Conservation (phyloP, 2,888 invertebrate genomes). For the Anthrax anthrax region DNA sequence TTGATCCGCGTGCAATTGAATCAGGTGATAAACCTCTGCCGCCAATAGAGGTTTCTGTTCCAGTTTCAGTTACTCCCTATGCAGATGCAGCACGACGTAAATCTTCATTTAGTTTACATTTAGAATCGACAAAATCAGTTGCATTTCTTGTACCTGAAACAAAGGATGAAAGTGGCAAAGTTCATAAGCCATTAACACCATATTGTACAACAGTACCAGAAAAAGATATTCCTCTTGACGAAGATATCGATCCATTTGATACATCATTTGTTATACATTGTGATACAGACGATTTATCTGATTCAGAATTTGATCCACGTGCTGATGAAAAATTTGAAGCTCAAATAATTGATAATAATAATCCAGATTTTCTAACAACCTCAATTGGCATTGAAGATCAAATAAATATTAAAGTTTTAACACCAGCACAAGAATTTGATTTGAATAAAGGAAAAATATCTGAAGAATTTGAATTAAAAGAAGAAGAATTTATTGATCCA, state of each 20-base stretch:
- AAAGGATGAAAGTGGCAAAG: constrained; percentile 45
- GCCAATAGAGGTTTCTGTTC: constrained; percentile 9
- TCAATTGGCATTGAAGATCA: constrained; percentile 43
- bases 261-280: constrained; percentile 72
- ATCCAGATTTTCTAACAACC: constrained; percentile 33
- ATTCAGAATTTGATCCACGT: constrained; percentile 45
- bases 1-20: constrained; percentile 60
- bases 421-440: constrained; percentile 45
- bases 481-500: constrained; percentile 56
- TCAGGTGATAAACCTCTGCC: constrained; percentile 13
- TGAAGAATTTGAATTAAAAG: constrained; percentile 27
- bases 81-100: constrained; percentile 41
- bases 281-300: constrained; percentile 52
- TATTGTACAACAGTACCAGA: constrained; percentile 44
- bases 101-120: constrained; percentile 45
- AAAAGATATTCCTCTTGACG: constrained; percentile 38
- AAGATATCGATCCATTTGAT: constrained; percentile 66
- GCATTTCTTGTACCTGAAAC: constrained; percentile 44
- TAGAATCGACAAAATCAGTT: constrained; percentile 41
- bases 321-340: constrained; percentile 20
- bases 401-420: constrained; percentile 56
- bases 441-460: constrained; percentile 33
- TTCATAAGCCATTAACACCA: constrained; percentile 63
- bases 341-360: constrained; percentile 26
- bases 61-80: constrained; percentile 38